These are phyloP conservation scores for Ichneumon xanthorius DNA, from an alignment of 2,888 invertebrate species.

Conservation along the genomic window DNA sequence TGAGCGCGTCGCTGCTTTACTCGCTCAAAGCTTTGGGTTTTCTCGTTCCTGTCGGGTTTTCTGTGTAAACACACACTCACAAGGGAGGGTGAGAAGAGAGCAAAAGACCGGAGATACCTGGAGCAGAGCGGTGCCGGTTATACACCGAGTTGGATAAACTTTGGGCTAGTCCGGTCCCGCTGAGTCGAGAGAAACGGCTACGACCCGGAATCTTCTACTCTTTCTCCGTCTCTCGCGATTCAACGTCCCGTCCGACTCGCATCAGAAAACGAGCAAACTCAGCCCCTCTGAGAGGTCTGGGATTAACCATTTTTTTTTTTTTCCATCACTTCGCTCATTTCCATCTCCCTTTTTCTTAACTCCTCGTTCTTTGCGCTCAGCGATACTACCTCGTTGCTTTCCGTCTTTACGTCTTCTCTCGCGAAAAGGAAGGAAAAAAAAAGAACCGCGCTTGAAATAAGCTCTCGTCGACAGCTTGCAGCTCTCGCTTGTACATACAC, in stretches of 20 bases:
- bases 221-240: constrained; percentile 41
- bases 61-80: neutral
- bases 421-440: constrained; percentile 6
- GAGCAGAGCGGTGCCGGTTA: neutral
- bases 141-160: constrained; percentile 17
- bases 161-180: constrained; percentile 20
- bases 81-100: neutral
- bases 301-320: constrained; percentile 43
- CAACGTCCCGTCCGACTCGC: constrained; percentile 51
- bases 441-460: constrained; percentile 32
- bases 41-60: neutral
- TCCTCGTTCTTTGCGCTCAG: constrained; percentile 26
- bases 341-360: constrained; percentile 35
- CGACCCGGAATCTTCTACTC: constrained; percentile 18
- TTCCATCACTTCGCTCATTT: constrained; percentile 32
- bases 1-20: neutral
- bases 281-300: constrained; percentile 46
- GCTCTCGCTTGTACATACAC: constrained; percentile 27
- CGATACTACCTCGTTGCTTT: neutral
- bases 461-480: constrained; percentile 28
- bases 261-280: constrained; percentile 39
- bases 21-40: constrained; percentile 8
- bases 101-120: neutral
- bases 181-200: constrained; percentile 36
- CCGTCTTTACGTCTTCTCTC: constrained; percentile 14